A percentile compares a stretch with the other conserved stretches of the same genome.
phyloP scores from a whole-genome alignment of 2,113 vertebrate species.

The Calonectris borealis region DNA sequence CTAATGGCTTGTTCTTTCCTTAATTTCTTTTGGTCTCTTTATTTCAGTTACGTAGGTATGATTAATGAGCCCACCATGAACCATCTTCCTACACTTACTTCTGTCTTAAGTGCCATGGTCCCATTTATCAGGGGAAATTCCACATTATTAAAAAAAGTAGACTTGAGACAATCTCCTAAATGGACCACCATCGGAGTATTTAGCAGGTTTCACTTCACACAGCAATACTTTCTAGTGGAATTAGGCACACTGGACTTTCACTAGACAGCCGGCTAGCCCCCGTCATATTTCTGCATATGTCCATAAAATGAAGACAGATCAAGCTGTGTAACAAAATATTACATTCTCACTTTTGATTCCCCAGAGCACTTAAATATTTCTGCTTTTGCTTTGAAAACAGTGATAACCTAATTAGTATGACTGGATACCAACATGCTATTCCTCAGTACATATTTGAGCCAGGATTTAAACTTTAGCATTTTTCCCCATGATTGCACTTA shows the following conservation, averaged over 20 bases:
- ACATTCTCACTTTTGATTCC: conserved; percentile 4
- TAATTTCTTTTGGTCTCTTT: neutral
- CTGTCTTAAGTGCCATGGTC: neutral
- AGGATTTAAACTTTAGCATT: conserved; percentile 60
- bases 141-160: neutral
- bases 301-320: neutral
- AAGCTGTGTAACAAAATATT: neutral
- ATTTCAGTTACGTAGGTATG: neutral
- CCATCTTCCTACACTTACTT: neutral
- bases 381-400: conserved; percentile 38
- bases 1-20: neutral
- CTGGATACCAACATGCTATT: conserved; percentile 47
- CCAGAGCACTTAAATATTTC: conserved; percentile 7
- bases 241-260: neutral
- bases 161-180: neutral
- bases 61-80: neutral
- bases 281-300: neutral
- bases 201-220: neutral
- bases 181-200: neutral
- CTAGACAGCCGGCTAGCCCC: neutral
- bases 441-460: conserved; percentile 17
- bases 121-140: neutral
- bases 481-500: conserved; percentile 57
- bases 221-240: neutral
- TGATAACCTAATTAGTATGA: conserved; percentile 46